phyloP scores from a whole-genome alignment of 2,888 invertebrate genomes.

The Polia nebulosa region DNA sequence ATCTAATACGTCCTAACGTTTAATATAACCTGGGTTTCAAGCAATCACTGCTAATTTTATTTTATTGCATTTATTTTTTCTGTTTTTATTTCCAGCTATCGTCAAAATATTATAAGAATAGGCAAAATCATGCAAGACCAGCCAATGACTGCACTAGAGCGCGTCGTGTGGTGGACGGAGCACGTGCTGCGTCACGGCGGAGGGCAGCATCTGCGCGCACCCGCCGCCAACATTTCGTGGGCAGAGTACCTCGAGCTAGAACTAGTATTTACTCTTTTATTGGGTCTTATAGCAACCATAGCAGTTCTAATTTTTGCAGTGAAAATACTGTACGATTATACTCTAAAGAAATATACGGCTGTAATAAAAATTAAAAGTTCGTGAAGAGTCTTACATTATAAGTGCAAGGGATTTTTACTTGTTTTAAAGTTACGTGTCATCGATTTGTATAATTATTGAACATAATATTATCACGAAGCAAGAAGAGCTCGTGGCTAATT shows the following conservation, averaged over 20 bases:
- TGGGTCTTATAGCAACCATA: not conserved
- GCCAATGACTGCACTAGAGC: slow-evolving; percentile 62
- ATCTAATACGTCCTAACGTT: too few relatives aligned
- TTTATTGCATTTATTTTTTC: too few relatives aligned
- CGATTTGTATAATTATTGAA: too few relatives aligned
- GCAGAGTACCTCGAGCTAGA: slow-evolving; percentile 34
- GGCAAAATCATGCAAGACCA: slow-evolving; percentile 33
- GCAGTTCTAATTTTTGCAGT: not conserved
- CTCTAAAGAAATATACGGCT: not conserved
- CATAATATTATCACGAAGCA: too few relatives aligned
- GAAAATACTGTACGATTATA: not conserved
- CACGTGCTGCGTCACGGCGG: slow-evolving; percentile 57
- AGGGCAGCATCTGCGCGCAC: slow-evolving; percentile 54
- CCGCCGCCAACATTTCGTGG: slow-evolving; percentile 47
- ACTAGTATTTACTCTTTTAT: slow-evolving; percentile 15
- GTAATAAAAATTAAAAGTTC: slow-evolving; percentile 17
- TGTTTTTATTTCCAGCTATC: slow-evolving; percentile 21
- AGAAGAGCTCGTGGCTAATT: too few relatives aligned
- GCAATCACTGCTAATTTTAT: too few relatives aligned
- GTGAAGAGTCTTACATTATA: not conserved
- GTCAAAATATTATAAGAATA: slow-evolving; percentile 17
- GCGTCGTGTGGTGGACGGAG: slow-evolving; percentile 87
- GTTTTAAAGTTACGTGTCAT: too few relatives aligned
- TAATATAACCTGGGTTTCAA: too few relatives aligned
- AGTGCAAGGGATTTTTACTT: not conserved